Evolutionary conservation across 35 echinoderm and acorn worm species (phyloP), one percentile per base, ranked within the genome.

Genomic region (Anneissia japonica): DNA sequence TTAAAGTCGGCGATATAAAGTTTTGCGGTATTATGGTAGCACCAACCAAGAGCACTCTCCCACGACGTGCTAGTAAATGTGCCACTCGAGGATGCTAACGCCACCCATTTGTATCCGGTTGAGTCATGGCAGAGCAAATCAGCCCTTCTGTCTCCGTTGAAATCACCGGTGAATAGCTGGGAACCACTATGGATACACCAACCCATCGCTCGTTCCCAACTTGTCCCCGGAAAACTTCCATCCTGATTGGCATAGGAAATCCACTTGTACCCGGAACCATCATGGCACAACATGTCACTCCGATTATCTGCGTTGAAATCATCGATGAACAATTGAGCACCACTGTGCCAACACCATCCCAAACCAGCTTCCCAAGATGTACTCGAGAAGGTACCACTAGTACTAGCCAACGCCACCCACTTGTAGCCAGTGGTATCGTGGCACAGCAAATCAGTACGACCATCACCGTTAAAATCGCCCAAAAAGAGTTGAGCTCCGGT

Each of bases 381-480:
- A 79, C 30, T 31, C 12, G 13, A 36, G 30, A 79, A 79, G 7
- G 0, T 26, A 26, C 76, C 76, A 10, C 37, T 26, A 79, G 33
- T 10, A 1, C 3, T 6, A 39, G 76, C 9, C 13, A 36, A 32
- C 3, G 76, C 14, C 2, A 79, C 37, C 9, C 9, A 79, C 30
- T 32, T 10, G 76, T 79, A 32, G n/a, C 30, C 76, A 10, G 2
- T 79, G 4, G 10, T 4, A 39, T 14, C 1, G n/a, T 79, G 9
- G 26, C 51, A 64, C 51, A 64, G 51, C 5, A 64, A 19, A 64
- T 64, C 51, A 1, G 37, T 79, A 10, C 33, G 46, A 73, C 86
- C 56, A 37, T 88, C 86, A 23, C 86, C 86, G 79, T 88, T 88
- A 35, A 88, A 88, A 72, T 81, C 86, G 17, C 86, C 86, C 38